phyloP scores from a whole-genome alignment of 1,140 invertebrate species.

The Cyclargus thomasi region DNA sequence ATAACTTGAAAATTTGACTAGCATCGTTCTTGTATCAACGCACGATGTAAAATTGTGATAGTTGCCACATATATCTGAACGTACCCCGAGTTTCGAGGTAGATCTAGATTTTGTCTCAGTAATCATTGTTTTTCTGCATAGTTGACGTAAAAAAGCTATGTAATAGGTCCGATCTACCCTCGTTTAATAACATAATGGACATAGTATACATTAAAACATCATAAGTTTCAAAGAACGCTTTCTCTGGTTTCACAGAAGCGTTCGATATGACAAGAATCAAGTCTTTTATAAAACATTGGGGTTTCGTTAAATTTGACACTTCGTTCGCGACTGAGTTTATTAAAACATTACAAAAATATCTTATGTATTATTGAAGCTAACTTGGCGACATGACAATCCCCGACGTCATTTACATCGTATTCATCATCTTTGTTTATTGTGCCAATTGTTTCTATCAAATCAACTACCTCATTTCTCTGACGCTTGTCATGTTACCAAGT shows the following conservation, averaged over 20 bases:
- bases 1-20: background rate
- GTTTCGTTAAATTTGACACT: background rate
- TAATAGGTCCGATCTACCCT: background rate
- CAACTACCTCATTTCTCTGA: background rate
- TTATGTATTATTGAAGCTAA: background rate
- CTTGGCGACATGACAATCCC: background rate
- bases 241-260: background rate
- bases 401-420: too few species aligned
- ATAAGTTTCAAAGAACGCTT: background rate
- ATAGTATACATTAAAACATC: background rate
- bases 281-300: background rate
- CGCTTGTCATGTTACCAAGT: background rate
- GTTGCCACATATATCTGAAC: too few species aligned
- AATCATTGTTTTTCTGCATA: background rate
- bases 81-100: too few species aligned
- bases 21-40: background rate
- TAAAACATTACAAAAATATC: background rate
- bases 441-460: background rate
- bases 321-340: background rate
- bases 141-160: background rate
- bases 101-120: too few species aligned
- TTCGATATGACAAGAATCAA: conserved; percentile 1
- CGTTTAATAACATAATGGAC: background rate
- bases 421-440: background rate
- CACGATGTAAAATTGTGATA: background rate